Base-by-base conservation (phyloP, 2,113 vertebrate genomes). In the Periophthalmodon schlosseri region DNA sequence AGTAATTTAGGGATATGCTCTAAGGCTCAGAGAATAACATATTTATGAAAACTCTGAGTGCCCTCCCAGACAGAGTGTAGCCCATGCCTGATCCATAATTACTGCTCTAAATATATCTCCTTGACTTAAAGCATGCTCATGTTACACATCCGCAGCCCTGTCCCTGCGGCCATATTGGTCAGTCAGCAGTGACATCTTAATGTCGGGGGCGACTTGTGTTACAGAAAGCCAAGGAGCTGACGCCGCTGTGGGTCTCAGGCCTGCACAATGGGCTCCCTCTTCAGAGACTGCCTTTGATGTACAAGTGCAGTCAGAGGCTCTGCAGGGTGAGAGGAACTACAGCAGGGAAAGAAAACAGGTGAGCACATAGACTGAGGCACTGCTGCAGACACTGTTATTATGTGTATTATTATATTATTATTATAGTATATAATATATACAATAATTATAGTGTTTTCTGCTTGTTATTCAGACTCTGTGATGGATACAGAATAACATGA, bases 141-240 rank as follows among this genome's bases (percentile, higher is more conserved):
- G 72, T 88, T 89, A 73, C 90, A 84, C 80, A 79, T 83, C 46
- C 23, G 47, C 76, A n/a, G 33, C 72, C 54, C 63, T 28, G 76
- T 78, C 85, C 78, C 68, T 44, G 49, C 0, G 56, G 71, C 70
- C 69, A 34, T 65, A 80, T 68, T 81, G 78, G 84, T 82, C 70
- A 79, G 74, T 83, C 75, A 77, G 78, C 73, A 70, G 79, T 64
- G 70, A 84, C 77, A 80, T 81, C 73, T 73, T 78, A 86, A 84
- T 87, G 86, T 74, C 74, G 76, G 23, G 39, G 23, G 24, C 36
- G 44, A 80, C 86, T 88, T 57, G 57, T 80, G 82, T 89, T 87
- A 86, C 84, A 87, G 73, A 76, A 68, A 81, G 78, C 54, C 74
- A 74, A 60, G 56, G 46, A 77, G 76, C 70, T 1, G 74, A 58